Conservation (phyloP, 1,140 invertebrate genomes). For the Zaprionus capensis region DNA sequence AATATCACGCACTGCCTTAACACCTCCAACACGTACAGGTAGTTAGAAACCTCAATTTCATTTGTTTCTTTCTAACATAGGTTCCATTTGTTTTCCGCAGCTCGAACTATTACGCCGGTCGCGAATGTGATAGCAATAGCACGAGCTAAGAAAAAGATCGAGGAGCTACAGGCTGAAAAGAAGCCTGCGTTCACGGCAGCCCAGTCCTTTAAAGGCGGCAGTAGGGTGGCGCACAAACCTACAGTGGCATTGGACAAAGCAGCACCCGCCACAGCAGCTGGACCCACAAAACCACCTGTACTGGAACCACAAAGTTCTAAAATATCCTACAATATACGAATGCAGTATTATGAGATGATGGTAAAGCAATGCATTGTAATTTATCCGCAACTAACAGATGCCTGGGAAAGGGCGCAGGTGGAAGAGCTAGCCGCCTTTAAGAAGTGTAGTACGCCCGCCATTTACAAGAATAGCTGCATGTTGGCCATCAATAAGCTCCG, state of each 20-base stretch:
- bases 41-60: not conserved
- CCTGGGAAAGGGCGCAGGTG: conserved; percentile 88
- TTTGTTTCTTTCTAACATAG: not conserved
- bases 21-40: conserved; percentile 61
- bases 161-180: conserved; percentile 84
- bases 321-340: conserved; percentile 92
- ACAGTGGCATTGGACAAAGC: conserved; percentile 58
- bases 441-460: conserved; percentile 90
- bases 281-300: conserved; percentile 85
- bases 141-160: conserved; percentile 86
- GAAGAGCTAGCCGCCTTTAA: conserved; percentile 92
- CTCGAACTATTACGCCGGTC: conserved; percentile 87
- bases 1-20: conserved; percentile 65
- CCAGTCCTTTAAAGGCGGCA: conserved; percentile 89
- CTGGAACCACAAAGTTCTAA: conserved; percentile 91
- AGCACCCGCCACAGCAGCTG: conserved; percentile 36
- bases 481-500: conserved; percentile 90
- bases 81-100: conserved; percentile 25
- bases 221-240: conserved; percentile 88
- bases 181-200: conserved; percentile 86
- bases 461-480: conserved; percentile 94
- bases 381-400: conserved; percentile 88
- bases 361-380: conserved; percentile 94
- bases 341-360: conserved; percentile 93
- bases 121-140: conserved; percentile 87